phyloP scores from a whole-genome alignment of 2,113 vertebrate species.

The Recurvirostra avosetta region DNA sequence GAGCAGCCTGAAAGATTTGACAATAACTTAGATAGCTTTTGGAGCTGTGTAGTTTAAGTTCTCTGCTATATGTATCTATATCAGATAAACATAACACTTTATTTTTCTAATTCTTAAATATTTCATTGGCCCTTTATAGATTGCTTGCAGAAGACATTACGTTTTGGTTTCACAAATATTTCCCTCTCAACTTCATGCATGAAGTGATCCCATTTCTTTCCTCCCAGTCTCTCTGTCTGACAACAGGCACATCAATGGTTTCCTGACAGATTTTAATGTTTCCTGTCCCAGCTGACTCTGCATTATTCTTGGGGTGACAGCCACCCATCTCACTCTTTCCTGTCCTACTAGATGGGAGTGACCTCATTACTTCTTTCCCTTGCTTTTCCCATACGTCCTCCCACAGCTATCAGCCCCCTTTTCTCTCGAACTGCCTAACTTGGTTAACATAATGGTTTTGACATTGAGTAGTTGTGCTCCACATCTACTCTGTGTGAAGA shows the following conservation, averaged over 20 bases:
- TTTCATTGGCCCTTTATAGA: background rate
- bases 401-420: background rate
- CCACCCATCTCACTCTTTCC: background rate
- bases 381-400: background rate
- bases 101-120: background rate
- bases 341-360: background rate
- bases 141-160: background rate
- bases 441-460: background rate
- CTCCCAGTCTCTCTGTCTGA: background rate
- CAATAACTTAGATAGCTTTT: background rate
- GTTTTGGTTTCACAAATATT: background rate
- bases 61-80: background rate
- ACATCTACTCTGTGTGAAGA: accelerated
- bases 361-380: background rate
- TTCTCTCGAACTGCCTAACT: background rate
- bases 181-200: background rate
- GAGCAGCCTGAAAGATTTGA: background rate
- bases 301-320: background rate
- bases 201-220: background rate
- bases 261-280: background rate
- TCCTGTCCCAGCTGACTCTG: background rate
- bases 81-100: background rate
- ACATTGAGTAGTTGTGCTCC: background rate
- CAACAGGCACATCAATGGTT: background rate
- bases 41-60: background rate